phyloP scores from a whole-genome alignment of 2,888 invertebrate species.

The Phymatocera aterrima region DNA sequence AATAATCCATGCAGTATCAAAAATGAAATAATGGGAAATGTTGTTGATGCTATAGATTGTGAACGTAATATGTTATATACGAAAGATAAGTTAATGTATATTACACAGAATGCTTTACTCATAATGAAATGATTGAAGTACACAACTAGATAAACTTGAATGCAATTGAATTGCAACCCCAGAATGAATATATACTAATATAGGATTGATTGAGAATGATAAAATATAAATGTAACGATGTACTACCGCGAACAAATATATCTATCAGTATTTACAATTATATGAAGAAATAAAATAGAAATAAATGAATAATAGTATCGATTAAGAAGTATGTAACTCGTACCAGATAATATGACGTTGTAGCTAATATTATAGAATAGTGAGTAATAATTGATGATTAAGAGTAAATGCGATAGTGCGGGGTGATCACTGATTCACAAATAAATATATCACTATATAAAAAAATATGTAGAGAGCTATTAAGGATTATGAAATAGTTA shows the following conservation, averaged over 20 bases:
- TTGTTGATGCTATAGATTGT: slow-evolving; percentile 21
- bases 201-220: slow-evolving; percentile 29
- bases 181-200: neutral
- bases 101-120: slow-evolving; percentile 32
- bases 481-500: slow-evolving; percentile 56
- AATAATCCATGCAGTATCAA: slow-evolving; percentile 14
- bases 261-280: slow-evolving; percentile 70
- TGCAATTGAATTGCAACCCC: slow-evolving; percentile 33
- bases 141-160: slow-evolving; percentile 37
- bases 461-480: slow-evolving; percentile 42
- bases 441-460: slow-evolving; percentile 28
- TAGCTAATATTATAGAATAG: slow-evolving; percentile 48
- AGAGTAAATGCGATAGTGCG: slow-evolving; percentile 39
- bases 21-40: too few relatives aligned
- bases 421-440: slow-evolving; percentile 42
- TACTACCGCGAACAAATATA: slow-evolving; percentile 61
- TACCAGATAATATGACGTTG: slow-evolving; percentile 38
- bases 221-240: slow-evolving; percentile 43
- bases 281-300: slow-evolving; percentile 50
- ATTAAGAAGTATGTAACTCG: slow-evolving; percentile 43
- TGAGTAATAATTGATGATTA: slow-evolving; percentile 42
- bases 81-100: slow-evolving; percentile 35
- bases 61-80: slow-evolving; percentile 19
- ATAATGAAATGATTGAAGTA: slow-evolving; percentile 30
- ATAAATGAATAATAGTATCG: slow-evolving; percentile 48